Base-by-base conservation (phyloP, 2,888 invertebrate species). In the Brenthis hecate region DNA sequence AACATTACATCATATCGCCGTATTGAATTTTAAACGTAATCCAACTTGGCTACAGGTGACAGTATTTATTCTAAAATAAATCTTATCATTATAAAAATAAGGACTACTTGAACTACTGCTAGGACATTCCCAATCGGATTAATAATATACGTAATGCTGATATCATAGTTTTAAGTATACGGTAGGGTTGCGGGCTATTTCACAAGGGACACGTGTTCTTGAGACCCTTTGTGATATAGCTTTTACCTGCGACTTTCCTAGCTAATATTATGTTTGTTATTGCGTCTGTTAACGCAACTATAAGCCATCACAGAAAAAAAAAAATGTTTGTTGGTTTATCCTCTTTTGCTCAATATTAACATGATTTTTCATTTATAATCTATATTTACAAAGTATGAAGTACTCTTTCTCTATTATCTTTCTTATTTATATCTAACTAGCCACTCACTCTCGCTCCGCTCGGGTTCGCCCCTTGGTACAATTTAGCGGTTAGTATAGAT, bases 21-120 rank as follows among this genome's bases (percentile, higher is more conserved):
- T 48, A 58, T 58, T 58, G 58, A 48, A 48, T 58, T 48, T 58
- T 58, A 47, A 48, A 58, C 28, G 58, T 58, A 58, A 51, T 51
- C 61, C 51, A 61, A 51, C 32, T 13, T 16, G 13, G 2, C 1
- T n/a, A 36, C 51, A 51, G 51, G 13, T 36, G 32, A 8, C 6
- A 14, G n/a, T 53, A 6, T 62, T 53, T 13, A 8, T 47, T 28
- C 32, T 62, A 36, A 62, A 53, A 53, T 16, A 4, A 3, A 51
- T 32, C 14, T 53, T 62, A 53, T 19, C 0, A 0, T 13, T 11
- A 3, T 53, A 1, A 4, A 3, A 6, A 62, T 53, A 62, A 36
- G 14, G 53, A 6, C 50, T 53, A 53, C 32, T 16, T 32, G 3
- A 13, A 6, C 28, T n/a, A 1, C 1, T 3, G 3, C 14, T 51